A percentile compares a stretch with the other conserved stretches of the same genome.
Evolutionary conservation across 37 sponge, comb jelly and placozoan genomes (phyloP).

Genomic region (Cliona cf. orientalis): DNA sequence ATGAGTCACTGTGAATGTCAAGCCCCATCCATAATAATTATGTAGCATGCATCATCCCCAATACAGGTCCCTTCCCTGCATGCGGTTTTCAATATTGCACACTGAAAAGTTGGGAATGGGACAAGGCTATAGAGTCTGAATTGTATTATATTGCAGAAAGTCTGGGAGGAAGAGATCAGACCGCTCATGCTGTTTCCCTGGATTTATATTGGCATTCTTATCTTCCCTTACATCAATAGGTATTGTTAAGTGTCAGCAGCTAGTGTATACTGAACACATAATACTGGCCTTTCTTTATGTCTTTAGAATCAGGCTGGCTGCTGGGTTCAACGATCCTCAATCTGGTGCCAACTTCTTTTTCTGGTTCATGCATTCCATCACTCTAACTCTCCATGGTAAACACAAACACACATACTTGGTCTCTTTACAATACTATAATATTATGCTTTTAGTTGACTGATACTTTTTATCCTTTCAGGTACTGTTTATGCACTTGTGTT

Average conservation of each 20-base stretch:
- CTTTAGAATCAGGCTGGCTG: constrained; percentile 10
- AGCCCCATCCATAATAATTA: too few relatives aligned
- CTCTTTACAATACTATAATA: not conserved
- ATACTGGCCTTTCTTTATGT: not conserved
- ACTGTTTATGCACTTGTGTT: constrained; percentile 44
- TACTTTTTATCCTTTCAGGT: constrained; percentile 17
- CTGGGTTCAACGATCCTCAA: not conserved
- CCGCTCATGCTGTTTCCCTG: constrained; percentile 29
- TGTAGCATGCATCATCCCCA: too few relatives aligned
- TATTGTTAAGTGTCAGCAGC: not conserved
- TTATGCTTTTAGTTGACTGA: too few relatives aligned
- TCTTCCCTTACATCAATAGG: constrained; percentile 41
- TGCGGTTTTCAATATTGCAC: too few relatives aligned
- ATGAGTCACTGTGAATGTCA: too few relatives aligned
- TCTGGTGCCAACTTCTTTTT: constrained; percentile 22
- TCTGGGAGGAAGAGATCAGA: constrained; percentile 20
- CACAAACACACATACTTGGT: not conserved
- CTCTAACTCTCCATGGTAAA: constrained; percentile 33
- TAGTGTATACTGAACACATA: not conserved
- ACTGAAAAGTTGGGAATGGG: too few relatives aligned
- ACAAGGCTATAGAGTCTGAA: too few relatives aligned
- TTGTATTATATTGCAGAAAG: not conserved
- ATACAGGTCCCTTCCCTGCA: too few relatives aligned
- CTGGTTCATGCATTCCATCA: constrained; percentile 41
- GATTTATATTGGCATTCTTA: constrained; percentile 25